These are phyloP conservation scores for Solea solea DNA, from an alignment of 2,113 vertebrate species.

Conservation along the genomic window DNA sequence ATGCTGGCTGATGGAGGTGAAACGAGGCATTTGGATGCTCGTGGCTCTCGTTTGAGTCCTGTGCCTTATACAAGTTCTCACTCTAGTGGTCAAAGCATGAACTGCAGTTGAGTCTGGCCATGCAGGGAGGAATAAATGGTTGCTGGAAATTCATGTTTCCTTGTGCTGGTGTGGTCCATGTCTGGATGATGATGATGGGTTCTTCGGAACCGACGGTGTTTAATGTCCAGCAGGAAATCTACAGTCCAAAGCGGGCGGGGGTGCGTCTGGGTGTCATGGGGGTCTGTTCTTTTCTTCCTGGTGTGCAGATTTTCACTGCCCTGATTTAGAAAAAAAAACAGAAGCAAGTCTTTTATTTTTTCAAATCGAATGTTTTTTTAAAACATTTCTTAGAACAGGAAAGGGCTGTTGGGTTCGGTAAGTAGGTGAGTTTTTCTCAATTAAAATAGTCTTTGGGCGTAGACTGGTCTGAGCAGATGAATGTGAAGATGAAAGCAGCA, in stretches of 20 bases:
- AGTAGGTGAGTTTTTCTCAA: neutral
- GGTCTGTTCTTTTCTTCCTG: slow-evolving; percentile 92
- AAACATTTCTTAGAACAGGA: neutral
- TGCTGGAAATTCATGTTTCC: slow-evolving; percentile 6
- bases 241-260: slow-evolving; percentile 94
- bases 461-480: neutral
- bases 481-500: slow-evolving; percentile 32
- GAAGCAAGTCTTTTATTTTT: neutral
- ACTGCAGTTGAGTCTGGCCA: slow-evolving; percentile 64
- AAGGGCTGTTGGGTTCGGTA: neutral
- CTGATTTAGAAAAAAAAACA: slow-evolving; percentile 74
- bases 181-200: slow-evolving; percentile 3
- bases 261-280: slow-evolving; percentile 93
- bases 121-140: slow-evolving; percentile 11
- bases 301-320: slow-evolving; percentile 93
- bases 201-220: neutral
- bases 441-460: neutral
- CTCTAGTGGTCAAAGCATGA: slow-evolving; percentile 77
- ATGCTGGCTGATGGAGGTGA: slow-evolving; percentile 33
- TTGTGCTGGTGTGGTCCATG: slow-evolving; percentile 21
- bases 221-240: slow-evolving; percentile 18
- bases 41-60: slow-evolving; percentile 17
- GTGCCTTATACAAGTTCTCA: slow-evolving; percentile 84
- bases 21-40: slow-evolving; percentile 23
- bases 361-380: neutral